Percentiles rank a stretch among this genome's conserved stretches.
These are phyloP conservation scores for Eumaeus atala DNA, from an alignment of 1,140 invertebrate genomes.

Conservation along the genomic window DNA sequence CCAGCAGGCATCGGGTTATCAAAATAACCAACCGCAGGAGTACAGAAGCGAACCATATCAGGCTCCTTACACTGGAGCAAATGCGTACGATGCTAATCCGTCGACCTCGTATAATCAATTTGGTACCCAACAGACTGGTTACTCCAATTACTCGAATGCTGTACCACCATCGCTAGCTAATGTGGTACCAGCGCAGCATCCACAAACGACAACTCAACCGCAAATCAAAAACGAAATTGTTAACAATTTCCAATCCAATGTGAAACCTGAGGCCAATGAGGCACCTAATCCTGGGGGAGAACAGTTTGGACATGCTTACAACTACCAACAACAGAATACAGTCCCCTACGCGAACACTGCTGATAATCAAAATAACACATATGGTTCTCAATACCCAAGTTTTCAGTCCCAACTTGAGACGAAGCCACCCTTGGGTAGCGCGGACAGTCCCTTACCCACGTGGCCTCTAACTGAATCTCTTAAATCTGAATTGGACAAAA, in stretches of 20 bases:
- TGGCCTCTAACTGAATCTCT: conserved; percentile 58
- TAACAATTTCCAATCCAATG: conserved; percentile 31
- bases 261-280: conserved; percentile 41
- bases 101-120: conserved; percentile 49
- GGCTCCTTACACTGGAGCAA: conserved; percentile 35
- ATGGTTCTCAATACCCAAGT: conserved; percentile 37
- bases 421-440: conserved; percentile 53
- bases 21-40: conserved; percentile 27
- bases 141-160: conserved; percentile 49
- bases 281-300: conserved; percentile 25
- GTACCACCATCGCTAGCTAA: conserved; percentile 17
- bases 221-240: conserved; percentile 36
- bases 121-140: conserved; percentile 49
- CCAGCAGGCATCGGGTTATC: conserved; percentile 8
- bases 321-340: conserved; percentile 43
- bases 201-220: conserved; percentile 23
- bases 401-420: conserved; percentile 48
- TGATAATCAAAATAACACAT: conserved; percentile 31
- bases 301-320: conserved; percentile 37
- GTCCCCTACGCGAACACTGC: conserved; percentile 36
- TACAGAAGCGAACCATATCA: conserved; percentile 32
- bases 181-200: conserved; percentile 24
- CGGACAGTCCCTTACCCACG: conserved; percentile 52
- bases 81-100: conserved; percentile 37
- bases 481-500: conserved; percentile 62